These are phyloP conservation scores for Leptodactylus fallax DNA, from an alignment of 2,797 vertebrate genomes.

Conservation along the genomic window DNA sequence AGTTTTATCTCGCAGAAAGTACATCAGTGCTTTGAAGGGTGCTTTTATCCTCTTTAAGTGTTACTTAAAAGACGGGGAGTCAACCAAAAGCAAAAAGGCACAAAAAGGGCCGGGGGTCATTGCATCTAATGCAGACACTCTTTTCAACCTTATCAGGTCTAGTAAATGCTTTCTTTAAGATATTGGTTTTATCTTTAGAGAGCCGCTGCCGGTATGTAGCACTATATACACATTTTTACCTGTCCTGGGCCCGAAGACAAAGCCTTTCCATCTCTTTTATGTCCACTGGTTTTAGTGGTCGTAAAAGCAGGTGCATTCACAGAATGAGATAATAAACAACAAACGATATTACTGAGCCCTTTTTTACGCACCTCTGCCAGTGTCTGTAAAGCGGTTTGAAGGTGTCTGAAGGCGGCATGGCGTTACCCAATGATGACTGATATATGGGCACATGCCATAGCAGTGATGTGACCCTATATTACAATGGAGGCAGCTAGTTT, in stretches of 20 bases:
- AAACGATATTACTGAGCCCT: neutral
- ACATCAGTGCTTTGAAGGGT: constrained; percentile 41
- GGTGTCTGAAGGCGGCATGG: neutral
- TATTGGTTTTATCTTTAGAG: constrained; percentile 30
- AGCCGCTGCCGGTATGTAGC: neutral
- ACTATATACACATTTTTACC: constrained; percentile 44
- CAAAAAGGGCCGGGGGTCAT: neutral
- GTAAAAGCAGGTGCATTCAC: constrained; percentile 50
- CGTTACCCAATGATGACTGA: neutral
- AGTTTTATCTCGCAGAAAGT: constrained; percentile 26
- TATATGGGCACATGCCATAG: neutral
- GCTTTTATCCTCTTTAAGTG: constrained; percentile 63
- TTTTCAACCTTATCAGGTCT: neutral
- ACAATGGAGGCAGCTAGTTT: too few relatives aligned
- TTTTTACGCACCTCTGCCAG: neutral
- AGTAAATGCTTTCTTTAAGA: constrained; percentile 53
- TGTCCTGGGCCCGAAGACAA: constrained; percentile 45
- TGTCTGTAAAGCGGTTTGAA: neutral
- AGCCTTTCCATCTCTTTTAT: constrained; percentile 58
- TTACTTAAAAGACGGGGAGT: constrained; percentile 33
- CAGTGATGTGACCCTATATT: neutral
- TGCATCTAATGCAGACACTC: neutral
- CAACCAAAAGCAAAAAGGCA: constrained; percentile 46
- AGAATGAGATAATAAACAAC: constrained; percentile 56
- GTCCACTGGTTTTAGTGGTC: constrained; percentile 36